Percentiles rank a stretch among this genome's conserved stretches.
phyloP scores from a whole-genome alignment of 1,140 invertebrate species.

The Drosophila ercepeae region DNA sequence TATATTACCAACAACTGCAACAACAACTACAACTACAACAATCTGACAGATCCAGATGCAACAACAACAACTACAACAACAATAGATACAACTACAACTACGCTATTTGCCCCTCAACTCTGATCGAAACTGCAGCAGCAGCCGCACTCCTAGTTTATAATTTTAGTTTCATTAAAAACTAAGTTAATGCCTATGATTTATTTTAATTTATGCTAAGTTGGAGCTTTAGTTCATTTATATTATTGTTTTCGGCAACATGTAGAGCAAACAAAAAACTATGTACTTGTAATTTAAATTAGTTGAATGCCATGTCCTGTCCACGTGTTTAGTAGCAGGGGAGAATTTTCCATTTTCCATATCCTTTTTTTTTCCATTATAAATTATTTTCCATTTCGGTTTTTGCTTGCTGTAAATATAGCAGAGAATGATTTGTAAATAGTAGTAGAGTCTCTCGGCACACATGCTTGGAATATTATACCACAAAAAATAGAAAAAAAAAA shows the following conservation, averaged over 20 bases:
- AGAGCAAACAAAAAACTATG: constrained; percentile 12
- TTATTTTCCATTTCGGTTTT: constrained; percentile 20
- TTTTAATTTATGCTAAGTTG: constrained; percentile 61
- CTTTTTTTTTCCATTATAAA: constrained; percentile 5
- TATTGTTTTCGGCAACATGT: constrained; percentile 19
- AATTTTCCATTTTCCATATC: constrained; percentile 23
- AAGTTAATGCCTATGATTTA: constrained; percentile 41
- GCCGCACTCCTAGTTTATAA: constrained; percentile 65
- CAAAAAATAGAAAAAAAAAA: constrained; percentile 5
- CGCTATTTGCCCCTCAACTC: constrained; percentile 49
- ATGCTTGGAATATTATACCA: constrained; percentile 7
- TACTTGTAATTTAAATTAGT: constrained; percentile 48
- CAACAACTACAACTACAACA: constrained; percentile 37
- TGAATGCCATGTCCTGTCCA: constrained; percentile 43
- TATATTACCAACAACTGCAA: constrained; percentile 37
- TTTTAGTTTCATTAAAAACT: constrained; percentile 49
- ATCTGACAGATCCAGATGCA: constrained; percentile 30
- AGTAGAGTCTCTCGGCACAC: constrained; percentile 39
- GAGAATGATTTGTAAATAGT: constrained; percentile 53
- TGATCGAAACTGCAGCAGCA: constrained; percentile 41
- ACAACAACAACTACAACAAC: constrained; percentile 26
- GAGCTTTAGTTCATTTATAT: constrained; percentile 33
- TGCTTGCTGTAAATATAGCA: constrained; percentile 56
- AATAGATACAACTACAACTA: constrained; percentile 22
- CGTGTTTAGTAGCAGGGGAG: constrained; percentile 12